These are phyloP conservation scores for Drosophila limbata DNA, from an alignment of 2,888 invertebrate genomes.

Conservation along the genomic window DNA sequence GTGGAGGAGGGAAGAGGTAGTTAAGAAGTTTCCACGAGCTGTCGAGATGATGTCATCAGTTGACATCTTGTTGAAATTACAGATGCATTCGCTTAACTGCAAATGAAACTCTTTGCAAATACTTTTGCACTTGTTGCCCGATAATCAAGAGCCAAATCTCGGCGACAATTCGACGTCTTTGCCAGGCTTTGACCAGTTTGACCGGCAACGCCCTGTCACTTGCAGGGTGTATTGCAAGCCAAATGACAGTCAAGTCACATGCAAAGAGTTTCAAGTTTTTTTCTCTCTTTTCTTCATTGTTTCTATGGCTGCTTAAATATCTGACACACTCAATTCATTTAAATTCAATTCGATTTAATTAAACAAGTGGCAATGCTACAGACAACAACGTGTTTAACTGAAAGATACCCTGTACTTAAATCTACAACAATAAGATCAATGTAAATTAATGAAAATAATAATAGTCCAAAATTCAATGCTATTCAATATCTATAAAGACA, in stretches of 20 bases:
- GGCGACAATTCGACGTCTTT: slow-evolving; percentile 22
- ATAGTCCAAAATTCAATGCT: no score
- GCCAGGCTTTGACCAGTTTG: slow-evolving; percentile 30
- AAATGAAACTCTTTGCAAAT: slow-evolving; percentile 37
- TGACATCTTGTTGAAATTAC: slow-evolving; percentile 34
- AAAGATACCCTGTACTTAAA: neutral
- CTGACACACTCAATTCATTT: slow-evolving; percentile 41
- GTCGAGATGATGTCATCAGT: slow-evolving; percentile 29
- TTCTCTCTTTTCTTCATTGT: slow-evolving; percentile 12
- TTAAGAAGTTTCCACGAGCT: neutral
- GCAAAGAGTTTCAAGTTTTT: slow-evolving; percentile 42
- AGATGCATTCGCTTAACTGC: slow-evolving; percentile 38
- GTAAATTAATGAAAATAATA: no score
- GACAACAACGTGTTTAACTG: neutral
- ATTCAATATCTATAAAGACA: no score
- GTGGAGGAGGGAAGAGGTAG: neutral
- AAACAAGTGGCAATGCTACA: slow-evolving; percentile 31
- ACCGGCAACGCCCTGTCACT: slow-evolving; percentile 54
- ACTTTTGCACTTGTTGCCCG: slow-evolving; percentile 67
- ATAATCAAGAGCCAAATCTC: slow-evolving; percentile 32
- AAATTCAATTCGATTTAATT: slow-evolving; percentile 65
- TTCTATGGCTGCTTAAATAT: slow-evolving; percentile 26
- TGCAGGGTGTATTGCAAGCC: neutral
- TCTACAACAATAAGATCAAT: no score
- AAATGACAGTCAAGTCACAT: slow-evolving; percentile 32